phyloP scores from a whole-genome alignment of 2,113 vertebrate species.

The Phodopus roborovskii region DNA sequence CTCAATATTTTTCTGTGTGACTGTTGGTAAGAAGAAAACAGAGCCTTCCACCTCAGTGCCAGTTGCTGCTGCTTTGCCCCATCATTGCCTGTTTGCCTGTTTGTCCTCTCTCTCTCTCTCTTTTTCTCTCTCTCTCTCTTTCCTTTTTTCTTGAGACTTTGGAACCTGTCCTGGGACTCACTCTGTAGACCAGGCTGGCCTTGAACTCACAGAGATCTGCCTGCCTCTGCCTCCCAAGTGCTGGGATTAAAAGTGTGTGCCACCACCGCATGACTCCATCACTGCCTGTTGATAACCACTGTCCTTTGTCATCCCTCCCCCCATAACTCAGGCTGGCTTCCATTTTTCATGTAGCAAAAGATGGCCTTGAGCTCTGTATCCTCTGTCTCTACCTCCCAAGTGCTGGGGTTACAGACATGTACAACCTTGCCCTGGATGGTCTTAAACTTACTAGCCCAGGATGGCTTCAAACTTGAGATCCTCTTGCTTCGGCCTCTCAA shows the following conservation, averaged over 20 bases:
- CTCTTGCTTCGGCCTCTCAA: background rate
- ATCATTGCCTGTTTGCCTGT: background rate
- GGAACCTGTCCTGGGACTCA: no score
- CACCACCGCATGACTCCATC: no score
- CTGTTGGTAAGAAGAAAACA: conserved; percentile 88
- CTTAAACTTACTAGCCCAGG: background rate
- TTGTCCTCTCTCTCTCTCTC: no score
- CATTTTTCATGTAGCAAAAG: background rate
- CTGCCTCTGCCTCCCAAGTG: no score
- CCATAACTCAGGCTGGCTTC: background rate
- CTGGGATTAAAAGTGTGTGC: no score
- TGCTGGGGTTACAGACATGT: background rate
- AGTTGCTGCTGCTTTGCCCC: no score
- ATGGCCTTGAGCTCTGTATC: background rate
- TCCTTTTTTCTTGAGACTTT: no score
- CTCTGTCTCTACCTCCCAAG: background rate
- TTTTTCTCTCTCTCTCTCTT: no score
- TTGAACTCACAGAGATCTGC: no score
- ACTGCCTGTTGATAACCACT: background rate
- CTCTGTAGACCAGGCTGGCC: no score
- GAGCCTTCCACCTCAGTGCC: conserved; percentile 69
- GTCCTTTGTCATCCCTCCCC: background rate
- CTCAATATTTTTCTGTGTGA: conserved; percentile 82
- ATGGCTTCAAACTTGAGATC: background rate
- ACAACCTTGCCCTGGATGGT: background rate